These are phyloP conservation scores for Lycocerus yunnanus DNA, from an alignment of 2,888 invertebrate species.

Conservation along the genomic window DNA sequence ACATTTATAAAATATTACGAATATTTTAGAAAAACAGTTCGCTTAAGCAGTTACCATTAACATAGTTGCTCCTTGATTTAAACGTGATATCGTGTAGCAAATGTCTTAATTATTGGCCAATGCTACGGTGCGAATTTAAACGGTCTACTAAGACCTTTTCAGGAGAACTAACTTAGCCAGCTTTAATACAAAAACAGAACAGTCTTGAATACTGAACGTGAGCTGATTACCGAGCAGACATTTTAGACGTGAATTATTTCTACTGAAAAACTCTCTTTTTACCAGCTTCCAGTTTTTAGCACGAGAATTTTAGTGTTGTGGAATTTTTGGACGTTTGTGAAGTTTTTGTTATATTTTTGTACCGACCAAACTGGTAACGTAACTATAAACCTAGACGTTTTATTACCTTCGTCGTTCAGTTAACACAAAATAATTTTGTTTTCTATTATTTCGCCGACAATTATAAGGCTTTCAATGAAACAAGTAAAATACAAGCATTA, in stretches of 20 bases:
- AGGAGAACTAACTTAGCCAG: constrained; percentile 51
- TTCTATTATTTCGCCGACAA: neutral
- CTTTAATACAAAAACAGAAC: constrained; percentile 48
- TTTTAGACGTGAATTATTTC: constrained; percentile 54
- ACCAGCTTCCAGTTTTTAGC: constrained; percentile 48
- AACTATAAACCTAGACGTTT: constrained; percentile 19
- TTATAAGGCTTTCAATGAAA: neutral
- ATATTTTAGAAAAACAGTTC: constrained; percentile 50
- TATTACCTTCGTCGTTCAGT: constrained; percentile 5
- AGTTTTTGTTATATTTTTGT: constrained; percentile 30
- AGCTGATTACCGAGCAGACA: constrained; percentile 47
- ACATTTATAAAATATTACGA: constrained; percentile 49
- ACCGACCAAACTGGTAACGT: constrained; percentile 25
- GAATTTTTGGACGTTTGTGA: constrained; percentile 47
- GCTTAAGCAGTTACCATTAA: constrained; percentile 53
- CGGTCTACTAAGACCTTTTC: constrained; percentile 56
- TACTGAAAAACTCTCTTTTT: constrained; percentile 48
- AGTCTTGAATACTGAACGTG: constrained; percentile 51
- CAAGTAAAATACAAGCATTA: neutral
- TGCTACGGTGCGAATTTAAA: constrained; percentile 56
- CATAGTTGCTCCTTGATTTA: constrained; percentile 56
- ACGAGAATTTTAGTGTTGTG: constrained; percentile 49
- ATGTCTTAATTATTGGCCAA: constrained; percentile 57
- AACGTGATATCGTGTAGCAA: constrained; percentile 56
- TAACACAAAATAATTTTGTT: neutral